Evolutionary conservation across 2,113 vertebrate genomes (phyloP), one percentile per base, ranked within the genome.

Genomic region (Psilopogon haemacephalus): DNA sequence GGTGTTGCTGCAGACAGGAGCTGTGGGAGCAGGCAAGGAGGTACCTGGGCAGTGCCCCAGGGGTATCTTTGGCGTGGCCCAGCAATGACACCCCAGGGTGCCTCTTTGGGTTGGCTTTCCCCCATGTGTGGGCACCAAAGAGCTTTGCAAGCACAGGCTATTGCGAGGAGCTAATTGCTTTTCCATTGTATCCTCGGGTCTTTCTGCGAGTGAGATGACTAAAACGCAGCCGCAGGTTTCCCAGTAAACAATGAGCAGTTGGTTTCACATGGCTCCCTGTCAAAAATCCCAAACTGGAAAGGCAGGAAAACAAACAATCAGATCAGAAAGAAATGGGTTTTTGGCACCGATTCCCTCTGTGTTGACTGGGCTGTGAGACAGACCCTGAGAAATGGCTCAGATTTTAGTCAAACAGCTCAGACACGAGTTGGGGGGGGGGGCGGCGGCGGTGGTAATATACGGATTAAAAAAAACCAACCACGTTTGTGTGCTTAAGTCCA

Each of bases 241-340:
- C 80, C 86, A 84, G 85, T 93, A 94, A 90, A 91, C 92, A 92
- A 92, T 91, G 94, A 95, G 90, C 92, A 92, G 91, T 95, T 96
- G 95, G 93, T 92, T 97, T 93, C 82, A 76, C 68, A 91, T 96
- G 96, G 96, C 94, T 95, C 89, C 79, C 71, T 94, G 93, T 95
- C 96, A 95, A 94, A 96, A 94, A 95, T 92, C 95, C 95, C 87
- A 86, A 96, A 94, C 91, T 96, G 92, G 92, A 92, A 86, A 92
- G 88, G 92, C 91, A 95, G 67, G 89, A 94, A 94, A 96, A 96
- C 88, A 96, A 95, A 94, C 93, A 96, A 95, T 95, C 96, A 88
- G 82, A 94, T 94, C 81, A 77, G 91, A 85, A 91, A 92, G 90
- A 94, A 96, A 94, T 69, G 91, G 60, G 21, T 17, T 87, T 92